Conservation (phyloP, 2,113 vertebrate species). For the Plectropomus leopardus region DNA sequence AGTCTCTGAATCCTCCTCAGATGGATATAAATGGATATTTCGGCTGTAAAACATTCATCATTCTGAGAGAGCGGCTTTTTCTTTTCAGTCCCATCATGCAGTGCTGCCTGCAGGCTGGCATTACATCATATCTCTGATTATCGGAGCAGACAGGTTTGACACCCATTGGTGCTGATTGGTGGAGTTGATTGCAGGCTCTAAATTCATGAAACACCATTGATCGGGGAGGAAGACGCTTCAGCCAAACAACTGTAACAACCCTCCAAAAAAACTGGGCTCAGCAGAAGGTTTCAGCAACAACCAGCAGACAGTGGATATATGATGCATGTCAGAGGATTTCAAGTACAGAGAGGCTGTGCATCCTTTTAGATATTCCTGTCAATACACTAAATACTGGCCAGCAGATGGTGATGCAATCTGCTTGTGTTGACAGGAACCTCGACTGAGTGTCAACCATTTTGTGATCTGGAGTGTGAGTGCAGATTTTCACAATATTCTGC, state of each 20-base stretch:
- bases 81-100: background rate
- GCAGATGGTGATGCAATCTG: conserved; percentile 50
- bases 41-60: background rate
- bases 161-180: background rate
- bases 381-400: background rate
- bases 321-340: background rate
- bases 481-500: background rate
- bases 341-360: background rate
- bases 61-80: background rate
- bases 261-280: background rate
- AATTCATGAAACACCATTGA: background rate
- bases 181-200: background rate
- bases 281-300: background rate
- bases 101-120: background rate
- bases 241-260: background rate
- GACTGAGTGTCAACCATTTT: conserved; percentile 32
- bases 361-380: background rate
- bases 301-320: background rate
- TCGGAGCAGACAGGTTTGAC: background rate
- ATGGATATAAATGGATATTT: background rate
- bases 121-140: background rate
- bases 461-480: background rate
- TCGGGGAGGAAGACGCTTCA: background rate
- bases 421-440: background rate
- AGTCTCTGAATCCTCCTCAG: background rate